These are phyloP conservation scores for Centroberyx gerrardi DNA, from an alignment of 2,797 vertebrate species.

Conservation along the genomic window DNA sequence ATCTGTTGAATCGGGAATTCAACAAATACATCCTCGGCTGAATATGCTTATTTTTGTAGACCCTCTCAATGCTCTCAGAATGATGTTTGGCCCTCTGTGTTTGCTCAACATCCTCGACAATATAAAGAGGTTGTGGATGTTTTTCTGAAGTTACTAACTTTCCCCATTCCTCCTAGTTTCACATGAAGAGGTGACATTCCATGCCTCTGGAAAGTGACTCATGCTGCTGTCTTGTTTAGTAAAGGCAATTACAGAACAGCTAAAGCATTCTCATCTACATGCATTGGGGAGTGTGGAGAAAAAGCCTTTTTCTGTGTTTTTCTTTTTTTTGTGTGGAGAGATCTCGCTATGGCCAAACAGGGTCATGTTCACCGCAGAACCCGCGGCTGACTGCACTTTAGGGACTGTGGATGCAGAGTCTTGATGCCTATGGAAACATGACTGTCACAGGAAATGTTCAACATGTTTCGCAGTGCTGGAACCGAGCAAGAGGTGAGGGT, in stretches of 20 bases:
- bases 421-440: slow-evolving; percentile 71
- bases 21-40: slow-evolving; percentile 51
- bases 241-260: slow-evolving; percentile 68
- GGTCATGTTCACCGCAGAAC: slow-evolving; percentile 58
- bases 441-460: slow-evolving; percentile 85
- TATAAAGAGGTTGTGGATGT: slow-evolving; percentile 64
- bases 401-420: slow-evolving; percentile 46
- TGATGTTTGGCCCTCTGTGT: slow-evolving; percentile 57
- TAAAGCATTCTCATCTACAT: slow-evolving; percentile 45
- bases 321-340: slow-evolving; percentile 30
- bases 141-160: slow-evolving; percentile 51
- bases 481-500: slow-evolving; percentile 64
- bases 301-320: slow-evolving; percentile 23
- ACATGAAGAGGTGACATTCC: slow-evolving; percentile 77
- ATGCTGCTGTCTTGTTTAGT: slow-evolving; percentile 72
- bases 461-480: slow-evolving; percentile 79
- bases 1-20: slow-evolving; percentile 52
- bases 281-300: slow-evolving; percentile 38
- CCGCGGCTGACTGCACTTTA: slow-evolving; percentile 18
- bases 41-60: slow-evolving; percentile 65
- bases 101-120: slow-evolving; percentile 61
- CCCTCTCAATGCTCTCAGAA: slow-evolving; percentile 48
- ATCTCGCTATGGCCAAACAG: slow-evolving; percentile 65
- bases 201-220: slow-evolving; percentile 72
- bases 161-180: slow-evolving; percentile 50